Base-by-base conservation (phyloP, 2,888 invertebrate genomes). In the Graphium colonna region DNA sequence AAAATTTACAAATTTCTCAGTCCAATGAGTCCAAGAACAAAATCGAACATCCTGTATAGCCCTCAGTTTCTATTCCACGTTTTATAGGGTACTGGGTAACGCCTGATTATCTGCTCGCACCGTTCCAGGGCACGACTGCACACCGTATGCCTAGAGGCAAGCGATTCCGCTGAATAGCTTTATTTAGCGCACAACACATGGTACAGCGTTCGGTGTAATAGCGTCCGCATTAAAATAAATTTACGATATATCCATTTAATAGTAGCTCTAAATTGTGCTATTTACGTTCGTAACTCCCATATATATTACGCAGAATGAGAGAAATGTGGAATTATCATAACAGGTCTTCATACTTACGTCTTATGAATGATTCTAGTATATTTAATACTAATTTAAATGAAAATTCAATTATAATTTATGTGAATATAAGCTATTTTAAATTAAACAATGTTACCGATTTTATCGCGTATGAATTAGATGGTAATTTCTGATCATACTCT, bases 21-120 rank as follows among this genome's bases (percentile, higher is more conserved):
- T n/a, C n/a, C n/a, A n/a, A n/a, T n/a, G n/a, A n/a, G n/a, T n/a
- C n/a, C n/a, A n/a, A n/a, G n/a, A n/a, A 36, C 13, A 38, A 26
- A 51, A 28, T 52, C 12, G 17, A 40, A 33, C 21, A n/a, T 75
- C 67, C 74, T 72, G 65, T 78, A 69, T 50, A 55, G 70, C 74
- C 69, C 77, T 69, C n/a, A n/a, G n/a, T 77, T 81, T 78, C 77
- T 70, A 77, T 80, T 77, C 71, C 75, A 58, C 74, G 73, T 76
- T 82, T 75, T 84, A 82, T 83, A 83, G 87, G 85, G 83, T 79
- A 86, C 76, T 64, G 69, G 83, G 87, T 82, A 87, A 84, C 85
- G 83, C 84, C 82, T 84, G 83, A 83, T 82, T 79, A 82, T 82
- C 82, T n/a, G n/a, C n/a, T n/a, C 68, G 73, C 71, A 76, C 71